Evolutionary conservation across 2,113 vertebrate genomes (phyloP), one percentile per base, ranked within the genome.

Genomic region (Brachypteracias leptosomus): DNA sequence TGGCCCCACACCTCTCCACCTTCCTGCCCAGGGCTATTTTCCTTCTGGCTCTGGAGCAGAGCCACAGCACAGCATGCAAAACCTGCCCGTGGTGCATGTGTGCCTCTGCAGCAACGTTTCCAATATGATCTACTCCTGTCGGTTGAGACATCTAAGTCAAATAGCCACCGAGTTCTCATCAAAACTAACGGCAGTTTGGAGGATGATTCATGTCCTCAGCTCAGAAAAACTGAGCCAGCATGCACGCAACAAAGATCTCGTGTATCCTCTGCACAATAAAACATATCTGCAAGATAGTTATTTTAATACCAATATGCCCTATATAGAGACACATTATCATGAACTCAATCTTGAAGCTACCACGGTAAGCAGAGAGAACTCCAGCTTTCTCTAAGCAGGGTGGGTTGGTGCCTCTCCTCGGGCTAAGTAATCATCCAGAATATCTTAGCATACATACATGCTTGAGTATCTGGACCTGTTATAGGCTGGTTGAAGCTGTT

Each of bases 161-260:
- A 79, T 16, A 78, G 81, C 16, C 47, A 57, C 86, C 55, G 44
- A 36, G 33, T 52, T 88, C 85, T 89, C 86, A 81, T 85, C 85
- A 86, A 81, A 88, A 58, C 67, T 25, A 71, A 66, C n/a, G 59
- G 72, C 70, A 72, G 42, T 77, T 92, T 66, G 72, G 70, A 86
- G 65, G 51, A 70, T 57, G 31, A 91, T 81, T 90, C 93, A 40
- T 73, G 52, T 71, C 65, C 38, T 85, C 93, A 61, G 61, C 72
- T 91, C 85, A 89, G 86, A 95, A 94, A 87, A 94, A 95, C 75
- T 62, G 82, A 97, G 85, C 93, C 85, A 95, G 91, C 80, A 62
- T 54, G 68, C 67, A 67, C 0, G 15, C 89, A 94, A 70, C 90
- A 93, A 76, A 90, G 93, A 70, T 82, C 87, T 84, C 11, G 1